phyloP scores from a whole-genome alignment of 2,113 vertebrate genomes.

The Zingel zingel region DNA sequence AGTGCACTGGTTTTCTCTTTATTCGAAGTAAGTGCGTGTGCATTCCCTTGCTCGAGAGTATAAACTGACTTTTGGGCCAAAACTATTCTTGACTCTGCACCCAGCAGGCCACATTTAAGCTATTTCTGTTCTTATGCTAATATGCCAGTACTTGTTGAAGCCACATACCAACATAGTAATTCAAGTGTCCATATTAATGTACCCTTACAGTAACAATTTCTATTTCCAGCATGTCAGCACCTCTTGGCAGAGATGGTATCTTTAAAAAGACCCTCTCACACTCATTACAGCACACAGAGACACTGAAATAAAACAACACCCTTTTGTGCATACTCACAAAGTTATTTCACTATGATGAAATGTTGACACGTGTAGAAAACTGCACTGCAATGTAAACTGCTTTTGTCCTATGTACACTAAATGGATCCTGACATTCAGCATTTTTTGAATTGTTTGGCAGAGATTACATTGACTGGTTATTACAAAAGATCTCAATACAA shows the following conservation, averaged over 20 bases:
- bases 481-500: not conserved
- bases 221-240: conserved; percentile 77
- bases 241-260: conserved; percentile 75
- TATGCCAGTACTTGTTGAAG: conserved; percentile 78
- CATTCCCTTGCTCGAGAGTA: conserved; percentile 43
- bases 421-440: conserved; percentile 44
- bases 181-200: conserved; percentile 78
- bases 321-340: conserved; percentile 47
- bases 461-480: conserved; percentile 27
- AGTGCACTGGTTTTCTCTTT: conserved; percentile 32
- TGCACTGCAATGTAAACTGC: conserved; percentile 19
- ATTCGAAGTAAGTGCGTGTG: conserved; percentile 32
- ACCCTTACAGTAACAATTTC: conserved; percentile 74
- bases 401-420: conserved; percentile 30
- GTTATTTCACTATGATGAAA: conserved; percentile 43
- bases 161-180: conserved; percentile 70
- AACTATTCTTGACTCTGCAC: conserved; percentile 74
- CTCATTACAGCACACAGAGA: conserved; percentile 57
- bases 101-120: conserved; percentile 64
- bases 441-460: conserved; percentile 10
- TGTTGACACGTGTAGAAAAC: conserved; percentile 45
- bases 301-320: conserved; percentile 55
- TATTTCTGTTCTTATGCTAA: conserved; percentile 81
- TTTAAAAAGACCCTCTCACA: conserved; percentile 56
- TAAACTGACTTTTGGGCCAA: conserved; percentile 50